These are phyloP conservation scores for Drosophila kohkoa DNA, from an alignment of 1,140 invertebrate genomes.

Conservation along the genomic window DNA sequence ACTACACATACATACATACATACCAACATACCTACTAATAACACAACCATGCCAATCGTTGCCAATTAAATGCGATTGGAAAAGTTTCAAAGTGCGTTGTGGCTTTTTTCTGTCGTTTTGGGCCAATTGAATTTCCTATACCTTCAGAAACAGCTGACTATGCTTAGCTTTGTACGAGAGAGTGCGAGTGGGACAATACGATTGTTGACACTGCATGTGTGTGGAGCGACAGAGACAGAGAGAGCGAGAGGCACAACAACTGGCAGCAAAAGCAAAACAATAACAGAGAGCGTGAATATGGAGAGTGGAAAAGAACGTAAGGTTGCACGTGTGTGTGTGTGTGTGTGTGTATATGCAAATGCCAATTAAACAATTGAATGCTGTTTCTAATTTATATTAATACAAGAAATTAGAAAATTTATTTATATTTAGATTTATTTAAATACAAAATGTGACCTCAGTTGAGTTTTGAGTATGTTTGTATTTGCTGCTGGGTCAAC, in stretches of 20 bases:
- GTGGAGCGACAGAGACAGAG: conserved; percentile 3
- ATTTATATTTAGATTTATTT: not conserved
- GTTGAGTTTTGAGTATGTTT: not conserved
- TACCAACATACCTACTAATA: conserved; percentile 19
- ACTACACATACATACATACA: not conserved
- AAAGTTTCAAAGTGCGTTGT: conserved; percentile 44
- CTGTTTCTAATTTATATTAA: conserved; percentile 26
- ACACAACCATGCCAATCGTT: conserved; percentile 32
- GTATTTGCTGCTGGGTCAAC: conserved; percentile 14
- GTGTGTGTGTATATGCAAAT: conserved; percentile 17
- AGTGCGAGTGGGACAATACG: conserved; percentile 50
- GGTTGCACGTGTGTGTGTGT: conserved; percentile 20
- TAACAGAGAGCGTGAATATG: conserved; percentile 68
- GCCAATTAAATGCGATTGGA: conserved; percentile 20
- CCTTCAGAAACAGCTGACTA: conserved; percentile 40
- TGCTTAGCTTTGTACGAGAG: conserved; percentile 11
- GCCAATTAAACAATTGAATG: conserved; percentile 22
- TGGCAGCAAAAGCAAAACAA: conserved; percentile 75
- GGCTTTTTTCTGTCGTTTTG: conserved; percentile 16
- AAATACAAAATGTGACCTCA: not conserved
- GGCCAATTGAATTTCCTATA: conserved; percentile 29
- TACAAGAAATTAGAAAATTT: conserved; percentile 8
- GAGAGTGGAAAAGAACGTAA: conserved; percentile 41
- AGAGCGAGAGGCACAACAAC: conserved; percentile 44
- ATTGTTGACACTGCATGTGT: conserved; percentile 23